Evolutionary conservation across 2,888 invertebrate species (phyloP), one percentile per base, ranked within the genome.

Genomic region (Magallana nippona): DNA sequence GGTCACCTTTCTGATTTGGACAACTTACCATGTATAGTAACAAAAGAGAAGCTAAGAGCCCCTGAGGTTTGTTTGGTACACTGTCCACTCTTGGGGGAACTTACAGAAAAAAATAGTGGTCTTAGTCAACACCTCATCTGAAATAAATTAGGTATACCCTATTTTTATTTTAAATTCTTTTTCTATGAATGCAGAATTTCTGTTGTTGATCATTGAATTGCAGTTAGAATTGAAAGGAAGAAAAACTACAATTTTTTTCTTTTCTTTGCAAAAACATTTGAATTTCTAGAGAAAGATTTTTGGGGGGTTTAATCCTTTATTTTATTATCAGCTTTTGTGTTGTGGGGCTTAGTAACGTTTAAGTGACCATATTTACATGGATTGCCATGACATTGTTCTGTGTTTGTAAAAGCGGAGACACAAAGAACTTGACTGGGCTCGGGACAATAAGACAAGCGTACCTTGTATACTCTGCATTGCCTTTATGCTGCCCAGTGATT

Each of bases 401-500:
- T 71, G 32, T 71, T 19, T 71, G 27, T 71, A 27, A 32, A 71
- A 22, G 27, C 15, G 5, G 71, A 71, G 27, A 71, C 71, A 71
- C 71, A 71, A 71, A 71, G 27, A 15, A 71, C 27, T 1, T 27
- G 71, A 71, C 32, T 10, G 44, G 44, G 27, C 22, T 19, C 27
- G 22, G 71, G 71, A 71, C 71, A 71, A 71, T 71, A 71, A 71
- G 71, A 71, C 71, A 22, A 71, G 71, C 27, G 22, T 71, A 71
- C 71, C 71, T 71, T 71, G 71, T 71, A 71, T 71, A 71, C 71
- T 71, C 32, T 71, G 27, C 27, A 71, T 22, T 71, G 27, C 71
- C 27, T 71, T 71, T 71, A 71, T 27, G 71, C 71, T 27, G 71
- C 71, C 71, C 71, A 71, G 27, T 71, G 71, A 71, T 71, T 71